Evolutionary conservation across 37 sponge, comb jelly and placozoan species (phyloP), one percentile per base, ranked within the genome.

Genomic region (Mnemiopsis leidyi): DNA sequence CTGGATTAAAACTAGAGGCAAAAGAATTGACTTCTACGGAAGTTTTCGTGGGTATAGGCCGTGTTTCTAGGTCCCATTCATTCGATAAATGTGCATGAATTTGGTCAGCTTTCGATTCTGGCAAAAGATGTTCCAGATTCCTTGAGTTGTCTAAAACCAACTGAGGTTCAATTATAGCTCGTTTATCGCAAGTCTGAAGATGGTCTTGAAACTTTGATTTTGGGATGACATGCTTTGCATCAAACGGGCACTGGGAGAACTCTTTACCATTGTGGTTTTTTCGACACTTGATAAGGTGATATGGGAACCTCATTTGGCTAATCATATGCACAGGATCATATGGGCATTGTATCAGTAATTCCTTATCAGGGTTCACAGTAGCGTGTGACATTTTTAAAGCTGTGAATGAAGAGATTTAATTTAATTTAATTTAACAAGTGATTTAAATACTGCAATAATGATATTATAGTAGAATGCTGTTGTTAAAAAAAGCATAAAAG

Each of bases 231-330:
- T 85, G 90, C 29, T 40, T 38, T 2, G 90, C 90, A 18, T 85
- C 90, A 21, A 24, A 85, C 3, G 90, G 90, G 48, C 90, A 85
- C 48, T 40, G 40, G 26, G 32, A n/a, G 48, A 36, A 85, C 90
- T 85, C 90, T n/a, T 23, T 23, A 3, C 28, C 90, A 39, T 39
- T 39, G 90, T 85, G 90, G 90, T 85, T 85, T 69, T 95, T 95
- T 29, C 93, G 25, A 83, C 97, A 97, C 76, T 97, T 97, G 18
- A 94, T 94, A 82, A 97, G 82, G 92, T 97, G 97, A 83, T 97
- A 97, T 26, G 93, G 96, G 39, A 97, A 69, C 40, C 95, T 93
- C 90, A 96, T 97, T 30, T 94, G 79, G 26, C 36, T 33, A 3
- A 97, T 77, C 79, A 26, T 82, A 69, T 97, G 97, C 0, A 96